These are phyloP conservation scores for Cheilosia urbana DNA, from an alignment of 2,888 invertebrate genomes.

Conservation along the genomic window DNA sequence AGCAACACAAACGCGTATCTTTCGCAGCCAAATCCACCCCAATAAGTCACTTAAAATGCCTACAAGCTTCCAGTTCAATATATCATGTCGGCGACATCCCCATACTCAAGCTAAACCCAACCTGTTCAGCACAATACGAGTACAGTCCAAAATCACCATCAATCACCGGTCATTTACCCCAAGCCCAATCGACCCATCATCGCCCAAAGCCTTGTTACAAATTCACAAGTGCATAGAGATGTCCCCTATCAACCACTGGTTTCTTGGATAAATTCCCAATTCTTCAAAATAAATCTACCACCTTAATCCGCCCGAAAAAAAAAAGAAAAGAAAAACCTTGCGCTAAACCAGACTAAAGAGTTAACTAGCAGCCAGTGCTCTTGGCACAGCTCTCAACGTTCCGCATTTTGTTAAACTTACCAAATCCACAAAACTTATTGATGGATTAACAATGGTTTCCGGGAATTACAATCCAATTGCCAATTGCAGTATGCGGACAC, in stretches of 20 bases:
- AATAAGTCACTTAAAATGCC: too few relatives aligned
- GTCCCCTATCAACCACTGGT: conserved; percentile 1
- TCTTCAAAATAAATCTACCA: conserved; percentile 24
- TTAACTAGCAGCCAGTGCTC: conserved; percentile 20
- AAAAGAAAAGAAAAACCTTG: background rate
- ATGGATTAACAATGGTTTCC: conserved; percentile 68
- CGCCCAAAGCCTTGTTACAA: conserved; percentile 14
- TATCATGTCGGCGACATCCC: background rate
- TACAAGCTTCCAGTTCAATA: too few relatives aligned
- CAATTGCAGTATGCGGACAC: conserved; percentile 64
- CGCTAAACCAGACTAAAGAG: conserved; percentile 21
- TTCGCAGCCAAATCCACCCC: background rate
- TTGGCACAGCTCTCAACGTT: conserved; percentile 44
- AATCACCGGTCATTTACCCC: conserved; percentile 22
- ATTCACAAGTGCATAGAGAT: conserved; percentile 1
- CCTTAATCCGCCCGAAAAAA: background rate
- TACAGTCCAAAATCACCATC: background rate
- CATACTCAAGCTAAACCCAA: background rate
- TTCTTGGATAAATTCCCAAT: conserved; percentile 53
- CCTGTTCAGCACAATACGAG: background rate
- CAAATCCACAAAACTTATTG: conserved; percentile 70
- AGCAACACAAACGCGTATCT: background rate
- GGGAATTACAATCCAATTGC: conserved; percentile 64
- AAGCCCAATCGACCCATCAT: background rate
- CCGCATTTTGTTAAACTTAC: conserved; percentile 59